Conservation (phyloP, 2,888 invertebrate genomes). For the Drosophila nigricruria region DNA sequence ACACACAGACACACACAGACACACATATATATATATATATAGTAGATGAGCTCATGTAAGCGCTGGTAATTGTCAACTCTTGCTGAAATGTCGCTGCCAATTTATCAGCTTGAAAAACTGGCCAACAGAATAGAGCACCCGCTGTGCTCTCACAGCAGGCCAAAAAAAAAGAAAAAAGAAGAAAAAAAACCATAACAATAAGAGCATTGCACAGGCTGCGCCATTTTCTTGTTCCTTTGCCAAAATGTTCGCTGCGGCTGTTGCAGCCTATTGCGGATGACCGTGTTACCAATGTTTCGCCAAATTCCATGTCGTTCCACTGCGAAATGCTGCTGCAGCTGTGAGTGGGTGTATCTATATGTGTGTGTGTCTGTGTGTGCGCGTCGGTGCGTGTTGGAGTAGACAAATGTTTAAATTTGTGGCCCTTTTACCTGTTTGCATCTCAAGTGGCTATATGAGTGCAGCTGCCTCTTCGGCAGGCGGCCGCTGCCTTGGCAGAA, state of each 20-base stretch:
- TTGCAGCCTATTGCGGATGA: conserved; percentile 80
- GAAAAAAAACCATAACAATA: conserved; percentile 4
- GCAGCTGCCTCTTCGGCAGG: conserved; percentile 22
- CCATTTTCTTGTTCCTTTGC: conserved; percentile 51
- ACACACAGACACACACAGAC: background rate
- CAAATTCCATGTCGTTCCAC: conserved; percentile 46
- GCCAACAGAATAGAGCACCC: conserved; percentile 48
- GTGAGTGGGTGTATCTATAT: conserved; percentile 15
- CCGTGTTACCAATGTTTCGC: conserved; percentile 83
- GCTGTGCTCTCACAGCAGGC: conserved; percentile 46
- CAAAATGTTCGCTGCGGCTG: conserved; percentile 44
- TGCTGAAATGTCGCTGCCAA: conserved; percentile 78
- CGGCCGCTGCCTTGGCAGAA: conserved; percentile 45
- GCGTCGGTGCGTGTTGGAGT: conserved; percentile 76
- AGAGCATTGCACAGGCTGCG: conserved; percentile 35
- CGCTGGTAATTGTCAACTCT: conserved; percentile 76
- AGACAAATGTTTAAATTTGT: conserved; percentile 80
- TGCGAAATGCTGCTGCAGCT: conserved; percentile 11
- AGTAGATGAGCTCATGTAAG: conserved; percentile 51
- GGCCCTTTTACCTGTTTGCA: conserved; percentile 80
- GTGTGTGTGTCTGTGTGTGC: conserved; percentile 31
- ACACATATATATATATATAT: background rate
- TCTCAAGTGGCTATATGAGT: conserved; percentile 74
- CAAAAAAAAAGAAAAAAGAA: conserved; percentile 7
- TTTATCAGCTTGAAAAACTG: conserved; percentile 73